Evolutionary conservation across 2,113 vertebrate genomes (phyloP), one percentile per base, ranked within the genome.

Genomic region (Climacteris rufus): DNA sequence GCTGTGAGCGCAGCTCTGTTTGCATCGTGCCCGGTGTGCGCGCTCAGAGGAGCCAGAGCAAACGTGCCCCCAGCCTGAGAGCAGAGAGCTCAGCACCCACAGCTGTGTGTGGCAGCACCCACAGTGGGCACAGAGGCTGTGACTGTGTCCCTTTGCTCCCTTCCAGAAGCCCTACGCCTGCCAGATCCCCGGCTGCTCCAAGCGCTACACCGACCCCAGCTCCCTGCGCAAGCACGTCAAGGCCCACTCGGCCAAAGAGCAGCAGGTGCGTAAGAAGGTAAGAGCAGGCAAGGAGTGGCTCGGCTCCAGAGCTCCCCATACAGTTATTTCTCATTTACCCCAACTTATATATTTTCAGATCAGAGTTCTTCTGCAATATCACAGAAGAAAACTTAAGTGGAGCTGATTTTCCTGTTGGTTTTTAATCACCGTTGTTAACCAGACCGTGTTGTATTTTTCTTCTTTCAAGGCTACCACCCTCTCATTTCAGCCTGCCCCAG

Each of bases 161-260:
- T 92, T 83, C 37, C 97, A 99, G 99, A 99, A 99, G 95, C 99
- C 99, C 9, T 99, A 99, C 1, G 99, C 99, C 60, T 99, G 99
- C 97, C 99, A 99, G 98, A 99, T 99, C 50, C 99, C 99, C 1
- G 99, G 99, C 95, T 99, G 99, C 94, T 99, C 99, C 97, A 99
- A 99, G 89, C 99, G 99, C 96, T 99, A 99, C 98, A 99, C 99
- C 1, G 99, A 99, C 95, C 99, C 99, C 95, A 99, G 99, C 98
- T 99, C 99, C 37, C 98, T 99, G 56, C 99, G 99, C 97, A 99
- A 99, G 93, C 99, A 99, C 6, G 99, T 99, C 96, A 99, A 99
- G 97, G 99, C 99, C 86, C 99, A 99, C 96, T 99, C 99, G 0
- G 99, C 99, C 96, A 99, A 99, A 98, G 99, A 99, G 95, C 99